These are phyloP conservation scores for Mastacembelus armatus DNA, from an alignment of 2,797 vertebrate species.

Conservation along the genomic window DNA sequence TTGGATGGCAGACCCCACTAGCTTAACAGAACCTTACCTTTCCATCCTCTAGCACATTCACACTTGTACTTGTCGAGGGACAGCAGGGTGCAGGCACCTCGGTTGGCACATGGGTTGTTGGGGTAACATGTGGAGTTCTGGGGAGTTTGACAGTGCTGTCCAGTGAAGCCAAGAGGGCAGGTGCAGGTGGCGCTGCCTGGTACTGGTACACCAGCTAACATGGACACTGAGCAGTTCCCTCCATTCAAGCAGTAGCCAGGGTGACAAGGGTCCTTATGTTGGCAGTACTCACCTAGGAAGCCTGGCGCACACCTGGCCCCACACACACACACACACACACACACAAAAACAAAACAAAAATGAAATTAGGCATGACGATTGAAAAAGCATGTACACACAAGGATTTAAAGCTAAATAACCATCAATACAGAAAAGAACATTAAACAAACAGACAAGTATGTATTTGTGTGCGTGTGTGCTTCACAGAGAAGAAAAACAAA, in stretches of 20 bases:
- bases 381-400: constrained; percentile 17
- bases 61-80: constrained; percentile 87
- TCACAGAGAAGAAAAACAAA: constrained; percentile 58
- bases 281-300: constrained; percentile 93
- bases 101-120: constrained; percentile 88
- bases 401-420: constrained; percentile 7
- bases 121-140: constrained; percentile 91
- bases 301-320: constrained; percentile 88
- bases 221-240: constrained; percentile 88
- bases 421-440: constrained; percentile 21
- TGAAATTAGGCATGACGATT: too few species aligned
- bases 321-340: constrained; percentile 36
- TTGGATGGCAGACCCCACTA: not conserved
- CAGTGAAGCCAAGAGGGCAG: constrained; percentile 88
- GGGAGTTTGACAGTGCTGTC: constrained; percentile 86
- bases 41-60: constrained; percentile 88
- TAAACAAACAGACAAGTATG: constrained; percentile 13
- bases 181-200: constrained; percentile 84
- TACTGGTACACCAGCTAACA: constrained; percentile 75
- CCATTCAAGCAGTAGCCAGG: constrained; percentile 89
- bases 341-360: constrained; percentile 22
- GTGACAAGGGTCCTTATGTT: constrained; percentile 91
- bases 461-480: not conserved
- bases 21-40: constrained; percentile 82
- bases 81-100: constrained; percentile 86